These are phyloP conservation scores for Cenopis cana DNA, from an alignment of 2,888 invertebrate genomes.

Conservation along the genomic window DNA sequence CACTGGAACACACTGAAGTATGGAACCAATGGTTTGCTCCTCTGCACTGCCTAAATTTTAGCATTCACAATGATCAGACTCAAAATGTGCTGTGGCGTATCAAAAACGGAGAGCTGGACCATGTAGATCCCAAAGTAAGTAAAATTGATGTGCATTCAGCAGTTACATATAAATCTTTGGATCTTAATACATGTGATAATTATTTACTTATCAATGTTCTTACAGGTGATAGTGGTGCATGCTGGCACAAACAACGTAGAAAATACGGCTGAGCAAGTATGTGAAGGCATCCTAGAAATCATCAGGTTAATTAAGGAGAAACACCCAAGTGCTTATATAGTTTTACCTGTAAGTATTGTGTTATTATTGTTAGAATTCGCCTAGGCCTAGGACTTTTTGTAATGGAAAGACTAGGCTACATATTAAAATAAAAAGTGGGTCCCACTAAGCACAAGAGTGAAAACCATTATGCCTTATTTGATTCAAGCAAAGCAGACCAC, in stretches of 20 bases:
- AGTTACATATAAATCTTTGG: slow-evolving; percentile 2
- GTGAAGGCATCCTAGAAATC: slow-evolving; percentile 92
- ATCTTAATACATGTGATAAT: slow-evolving; percentile 6
- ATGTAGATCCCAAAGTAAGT: slow-evolving; percentile 93
- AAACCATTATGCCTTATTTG: no score
- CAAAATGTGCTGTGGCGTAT: slow-evolving; percentile 96
- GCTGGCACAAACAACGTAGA: slow-evolving; percentile 95
- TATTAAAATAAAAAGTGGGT: no score
- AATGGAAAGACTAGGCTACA: no score
- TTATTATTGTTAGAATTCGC: background rate
- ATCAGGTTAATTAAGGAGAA: slow-evolving; percentile 90
- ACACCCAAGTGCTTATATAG: slow-evolving; percentile 92
- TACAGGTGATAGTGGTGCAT: slow-evolving; percentile 92
- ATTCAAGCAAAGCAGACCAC: no score
- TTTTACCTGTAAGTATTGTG: slow-evolving; percentile 90
- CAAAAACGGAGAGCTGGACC: slow-evolving; percentile 94
- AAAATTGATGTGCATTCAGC: background rate
- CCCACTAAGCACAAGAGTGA: no score
- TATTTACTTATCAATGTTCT: slow-evolving; percentile 45
- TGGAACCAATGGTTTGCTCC: slow-evolving; percentile 97
- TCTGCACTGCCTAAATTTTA: slow-evolving; percentile 95
- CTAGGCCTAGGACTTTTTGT: background rate
- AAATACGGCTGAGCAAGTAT: slow-evolving; percentile 91
- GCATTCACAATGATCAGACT: slow-evolving; percentile 94
- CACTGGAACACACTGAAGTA: slow-evolving; percentile 92